Conservation (phyloP, 2,113 vertebrate genomes). For the Nestor notabilis region DNA sequence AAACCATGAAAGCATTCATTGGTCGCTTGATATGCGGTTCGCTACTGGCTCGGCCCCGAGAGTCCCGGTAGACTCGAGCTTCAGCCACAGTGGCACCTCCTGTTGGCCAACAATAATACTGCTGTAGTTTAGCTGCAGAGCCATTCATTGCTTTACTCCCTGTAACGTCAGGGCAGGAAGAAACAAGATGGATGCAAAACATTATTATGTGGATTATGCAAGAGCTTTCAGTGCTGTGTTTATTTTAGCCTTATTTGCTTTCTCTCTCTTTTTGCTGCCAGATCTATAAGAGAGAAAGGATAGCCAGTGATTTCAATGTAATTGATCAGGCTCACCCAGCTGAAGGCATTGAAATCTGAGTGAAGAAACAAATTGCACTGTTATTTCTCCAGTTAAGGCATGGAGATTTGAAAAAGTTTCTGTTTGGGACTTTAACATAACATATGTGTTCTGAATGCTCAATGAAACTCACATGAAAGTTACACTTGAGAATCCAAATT, state of each 20-base stretch:
- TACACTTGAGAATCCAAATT: neutral
- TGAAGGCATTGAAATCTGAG: neutral
- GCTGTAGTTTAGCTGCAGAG: conserved; percentile 92
- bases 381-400: neutral
- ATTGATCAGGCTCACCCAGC: neutral
- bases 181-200: conserved; percentile 81
- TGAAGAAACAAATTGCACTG: neutral
- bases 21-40: conserved; percentile 99
- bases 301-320: neutral
- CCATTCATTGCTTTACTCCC: conserved; percentile 90
- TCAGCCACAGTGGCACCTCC: conserved; percentile 96
- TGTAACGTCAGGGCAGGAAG: conserved; percentile 85
- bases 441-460: neutral
- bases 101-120: conserved; percentile 97
- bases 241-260: neutral
- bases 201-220: conserved; percentile 72
- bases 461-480: neutral
- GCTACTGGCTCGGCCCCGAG: conserved; percentile 92
- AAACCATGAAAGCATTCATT: conserved; percentile 99
- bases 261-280: neutral
- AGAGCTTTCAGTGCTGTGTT: conserved; percentile 8
- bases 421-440: neutral
- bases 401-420: neutral
- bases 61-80: conserved; percentile 95
- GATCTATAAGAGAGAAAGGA: neutral